Conservation (phyloP, 2,797 vertebrate genomes). For the Amphiprion clarkii region DNA sequence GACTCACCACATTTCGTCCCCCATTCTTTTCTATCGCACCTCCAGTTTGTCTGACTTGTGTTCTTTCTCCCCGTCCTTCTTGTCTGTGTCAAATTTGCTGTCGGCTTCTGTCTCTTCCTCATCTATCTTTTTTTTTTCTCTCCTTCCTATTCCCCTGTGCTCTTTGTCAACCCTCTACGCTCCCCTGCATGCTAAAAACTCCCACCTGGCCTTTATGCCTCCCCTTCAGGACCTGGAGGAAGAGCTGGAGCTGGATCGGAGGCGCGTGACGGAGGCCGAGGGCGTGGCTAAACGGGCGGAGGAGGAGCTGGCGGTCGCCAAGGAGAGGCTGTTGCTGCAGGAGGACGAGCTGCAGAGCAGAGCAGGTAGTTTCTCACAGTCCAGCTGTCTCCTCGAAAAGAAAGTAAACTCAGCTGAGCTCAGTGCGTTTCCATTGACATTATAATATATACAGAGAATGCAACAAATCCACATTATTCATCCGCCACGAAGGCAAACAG, state of each 20-base stretch:
- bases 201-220: constrained; percentile 2
- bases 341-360: constrained; percentile 88
- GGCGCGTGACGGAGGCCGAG: constrained; percentile 87
- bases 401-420: constrained; percentile 38
- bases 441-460: constrained; percentile 59
- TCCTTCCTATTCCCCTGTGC: constrained; percentile 1
- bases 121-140: constrained; percentile 12
- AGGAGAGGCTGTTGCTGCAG: constrained; percentile 88
- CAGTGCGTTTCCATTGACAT: constrained; percentile 33
- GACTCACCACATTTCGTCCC: constrained; percentile 65
- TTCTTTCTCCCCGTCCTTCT: constrained; percentile 40
- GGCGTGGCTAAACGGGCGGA: constrained; percentile 84
- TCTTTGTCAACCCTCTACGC: constrained; percentile 14
- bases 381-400: constrained; percentile 20
- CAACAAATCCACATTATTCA: constrained; percentile 64
- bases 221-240: constrained; percentile 88
- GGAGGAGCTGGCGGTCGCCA: constrained; percentile 89
- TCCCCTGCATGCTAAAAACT: constrained; percentile 13
- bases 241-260: constrained; percentile 87
- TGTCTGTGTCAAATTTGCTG: constrained; percentile 49
- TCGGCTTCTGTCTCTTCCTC: constrained; percentile 17
- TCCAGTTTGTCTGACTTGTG: constrained; percentile 33
- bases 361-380: constrained; percentile 81
- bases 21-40: constrained; percentile 14
- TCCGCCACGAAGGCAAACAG: constrained; percentile 43